Evolutionary conservation across 2,888 invertebrate genomes (phyloP), one percentile per base, ranked within the genome.

Genomic region (Pollenia labialis): DNA sequence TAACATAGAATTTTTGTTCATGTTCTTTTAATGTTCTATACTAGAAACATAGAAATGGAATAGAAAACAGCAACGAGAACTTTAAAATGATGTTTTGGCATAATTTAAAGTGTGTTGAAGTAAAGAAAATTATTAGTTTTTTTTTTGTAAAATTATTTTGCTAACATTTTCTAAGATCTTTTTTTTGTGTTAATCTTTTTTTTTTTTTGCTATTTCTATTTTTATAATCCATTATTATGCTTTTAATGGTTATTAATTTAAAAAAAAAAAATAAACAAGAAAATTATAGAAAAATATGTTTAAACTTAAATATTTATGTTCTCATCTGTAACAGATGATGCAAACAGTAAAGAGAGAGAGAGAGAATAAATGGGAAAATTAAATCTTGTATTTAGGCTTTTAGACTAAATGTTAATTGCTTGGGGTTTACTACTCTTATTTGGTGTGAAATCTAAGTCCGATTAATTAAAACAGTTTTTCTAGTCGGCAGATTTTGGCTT

Each of bases 51-150:
- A 44, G 14, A 54, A 11, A 44, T 18, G 18, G 54, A 42, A 69
- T 64, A 32, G 58, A 42, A 74, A 74, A 74, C 48, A 64, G 16
- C 18, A 64, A 23, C n/a, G 9, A 8, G 1, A 69, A 42, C 48
- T 58, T 69, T 10, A 79, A 81, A 74, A 18, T 11, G 46, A 69
- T 76, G 76, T 62, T 76, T 76, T 62, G 77, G 69, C 74, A 85
- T 77, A 74, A 85, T 79, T 79, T 85, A 74, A 82, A 82, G 74
- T 79, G 81, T 85, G 81, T 82, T 79, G 68, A 79, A 48, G 71
- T 62, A 6, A 9, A 52, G 42, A 66, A 79, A 58, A 69, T 32
- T 32, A 18, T 23, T 40, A 56, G 46, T 32, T 32, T 32, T 32
- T 32, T 32, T 32, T 32, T 32, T 64, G 46, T 52, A 48, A 46